Evolutionary conservation across 2,113 vertebrate species (phyloP).

Genomic region (Peromyscus polionotus): DNA sequence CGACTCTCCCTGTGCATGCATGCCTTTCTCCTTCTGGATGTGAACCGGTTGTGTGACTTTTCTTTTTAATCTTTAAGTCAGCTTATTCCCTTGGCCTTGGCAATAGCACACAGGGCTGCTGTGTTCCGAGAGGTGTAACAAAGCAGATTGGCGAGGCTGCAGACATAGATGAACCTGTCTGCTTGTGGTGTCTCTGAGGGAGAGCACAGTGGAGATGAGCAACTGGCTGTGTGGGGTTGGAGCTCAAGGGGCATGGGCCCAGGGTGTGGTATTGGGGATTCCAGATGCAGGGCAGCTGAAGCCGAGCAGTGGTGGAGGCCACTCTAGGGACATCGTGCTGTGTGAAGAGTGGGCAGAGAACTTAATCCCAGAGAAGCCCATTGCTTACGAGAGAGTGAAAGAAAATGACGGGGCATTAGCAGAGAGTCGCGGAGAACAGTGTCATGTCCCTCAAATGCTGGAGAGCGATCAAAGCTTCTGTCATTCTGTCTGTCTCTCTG

Average conservation of each 20-base stretch:
- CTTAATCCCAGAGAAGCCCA: not conserved
- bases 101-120: not conserved
- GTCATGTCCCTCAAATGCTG: not conserved
- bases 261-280: not conserved
- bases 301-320: not conserved
- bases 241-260: not conserved
- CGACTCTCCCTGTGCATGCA: too few species aligned
- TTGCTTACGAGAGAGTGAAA: not conserved
- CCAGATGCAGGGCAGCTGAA: not conserved
- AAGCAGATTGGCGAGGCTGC: not conserved
- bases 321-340: not conserved
- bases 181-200: not conserved
- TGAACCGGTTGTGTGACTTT: not conserved
- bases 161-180: not conserved
- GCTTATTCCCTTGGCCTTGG: not conserved
- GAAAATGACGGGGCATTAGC: not conserved
- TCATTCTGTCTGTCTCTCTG: not conserved
- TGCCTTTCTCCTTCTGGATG: not conserved
- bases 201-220: not conserved
- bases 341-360: not conserved
- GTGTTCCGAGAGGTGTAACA: not conserved
- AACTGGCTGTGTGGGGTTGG: too few species aligned
- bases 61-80: not conserved
- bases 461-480: not conserved
- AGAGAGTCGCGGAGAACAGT: not conserved